These are phyloP conservation scores for Tarsius wallacei DNA, from an alignment of 2,797 vertebrate genomes.

Conservation along the genomic window DNA sequence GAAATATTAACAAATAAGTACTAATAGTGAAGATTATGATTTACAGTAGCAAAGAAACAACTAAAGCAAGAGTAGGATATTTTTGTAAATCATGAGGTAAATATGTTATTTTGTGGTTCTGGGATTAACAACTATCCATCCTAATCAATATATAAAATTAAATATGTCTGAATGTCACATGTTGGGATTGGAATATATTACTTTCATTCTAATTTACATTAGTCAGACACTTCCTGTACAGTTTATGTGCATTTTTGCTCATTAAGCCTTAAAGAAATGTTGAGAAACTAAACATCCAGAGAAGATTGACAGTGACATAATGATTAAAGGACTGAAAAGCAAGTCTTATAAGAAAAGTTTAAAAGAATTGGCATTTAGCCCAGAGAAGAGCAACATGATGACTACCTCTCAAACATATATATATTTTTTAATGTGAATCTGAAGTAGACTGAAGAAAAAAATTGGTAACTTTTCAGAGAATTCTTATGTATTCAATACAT, in stretches of 20 bases:
- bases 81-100: neutral
- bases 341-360: slow-evolving; percentile 43
- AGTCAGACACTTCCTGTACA: neutral
- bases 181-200: neutral
- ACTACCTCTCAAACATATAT: neutral
- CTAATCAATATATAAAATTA: neutral
- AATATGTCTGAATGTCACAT: neutral
- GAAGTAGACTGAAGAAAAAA: slow-evolving; percentile 1
- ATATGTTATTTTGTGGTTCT: neutral
- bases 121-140: neutral
- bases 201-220: slow-evolving; percentile 11
- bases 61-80: neutral
- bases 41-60: neutral
- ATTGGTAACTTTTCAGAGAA: neutral
- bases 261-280: slow-evolving; percentile 12
- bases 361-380: slow-evolving; percentile 63
- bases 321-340: slow-evolving; percentile 45
- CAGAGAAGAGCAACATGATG: neutral
- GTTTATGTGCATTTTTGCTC: neutral
- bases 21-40: neutral
- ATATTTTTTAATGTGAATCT: neutral
- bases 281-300: neutral
- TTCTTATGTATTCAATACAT: neutral
- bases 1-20: neutral
- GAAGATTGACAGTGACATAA: slow-evolving; percentile 35